Percentiles rank a stretch among this genome's conserved stretches.
These are phyloP conservation scores for Megaceryle alcyon DNA, from an alignment of 2,797 vertebrate genomes.

Conservation along the genomic window DNA sequence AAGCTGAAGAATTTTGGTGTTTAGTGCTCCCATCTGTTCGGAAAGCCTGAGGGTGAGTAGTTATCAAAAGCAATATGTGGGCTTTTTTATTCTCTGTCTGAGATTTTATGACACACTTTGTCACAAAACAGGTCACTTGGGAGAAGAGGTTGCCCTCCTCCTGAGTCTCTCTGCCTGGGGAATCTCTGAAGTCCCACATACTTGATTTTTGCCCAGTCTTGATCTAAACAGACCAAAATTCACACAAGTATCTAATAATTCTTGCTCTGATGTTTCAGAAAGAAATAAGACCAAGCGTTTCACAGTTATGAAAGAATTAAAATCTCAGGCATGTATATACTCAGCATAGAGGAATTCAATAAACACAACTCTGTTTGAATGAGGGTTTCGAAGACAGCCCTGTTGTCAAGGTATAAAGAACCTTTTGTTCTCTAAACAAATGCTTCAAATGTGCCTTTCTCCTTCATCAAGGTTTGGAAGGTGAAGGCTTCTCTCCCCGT, in stretches of 20 bases:
- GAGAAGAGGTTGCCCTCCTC: slow-evolving; percentile 45
- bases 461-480: not conserved
- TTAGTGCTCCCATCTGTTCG: slow-evolving; percentile 73
- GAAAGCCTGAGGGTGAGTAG: slow-evolving; percentile 63
- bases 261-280: not conserved
- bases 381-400: slow-evolving; percentile 37
- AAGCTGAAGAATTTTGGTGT: slow-evolving; percentile 71
- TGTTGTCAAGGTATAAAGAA: slow-evolving; percentile 6
- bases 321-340: slow-evolving; percentile 35
- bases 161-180: not conserved
- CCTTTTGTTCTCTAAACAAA: slow-evolving; percentile 25
- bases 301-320: slow-evolving; percentile 39
- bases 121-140: slow-evolving; percentile 58
- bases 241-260: not conserved
- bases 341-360: slow-evolving; percentile 47
- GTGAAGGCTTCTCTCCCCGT: not conserved
- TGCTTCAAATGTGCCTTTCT: not conserved
- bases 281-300: not conserved
- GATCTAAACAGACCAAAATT: slow-evolving; percentile 9
- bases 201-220: slow-evolving; percentile 15
- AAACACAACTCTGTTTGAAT: slow-evolving; percentile 53
- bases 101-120: slow-evolving; percentile 67
- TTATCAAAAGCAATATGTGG: slow-evolving; percentile 70
- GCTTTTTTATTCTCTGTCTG: slow-evolving; percentile 56
- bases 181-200: slow-evolving; percentile 15